Base-by-base conservation (phyloP, 2,888 invertebrate species). In the Endotricha flammealis region DNA sequence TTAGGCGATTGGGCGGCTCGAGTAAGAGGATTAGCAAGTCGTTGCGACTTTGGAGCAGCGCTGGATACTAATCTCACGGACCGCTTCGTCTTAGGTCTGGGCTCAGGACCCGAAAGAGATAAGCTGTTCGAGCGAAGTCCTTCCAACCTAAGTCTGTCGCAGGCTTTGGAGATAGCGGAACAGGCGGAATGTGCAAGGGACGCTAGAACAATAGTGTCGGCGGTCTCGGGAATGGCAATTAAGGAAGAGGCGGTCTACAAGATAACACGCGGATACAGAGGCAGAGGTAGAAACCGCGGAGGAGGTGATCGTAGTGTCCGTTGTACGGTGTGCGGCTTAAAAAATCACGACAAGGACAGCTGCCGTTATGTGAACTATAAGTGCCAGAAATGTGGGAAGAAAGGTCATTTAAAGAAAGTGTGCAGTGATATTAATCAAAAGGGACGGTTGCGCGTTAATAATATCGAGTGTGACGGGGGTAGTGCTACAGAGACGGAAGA, bases 351-450 rank as follows among this genome's bases (percentile, higher is more conserved):
- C 4, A 16, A 22, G 3, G 39, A 30, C 1, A 42, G 39, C 13
- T 50, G 53, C 14, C 46, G 44, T 9, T 53, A 34, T 16, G 44
- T 44, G 32, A 20, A 14, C 2, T 50, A 50, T 27, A 28, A 13
- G 11, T 50, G 49, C 29, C 13, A 42, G 37, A 46, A 46, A 28
- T 50, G 49, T 24, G 43, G 44, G 13, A 34, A 20, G 7, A 47
- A 45, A 25, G 55, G 50, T 4, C 52, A 50, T 38, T 17, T 50
- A 38, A 51, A 51, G 30, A 46, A 48, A 39, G 38, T 50, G 39
- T 50, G 49, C 7, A n/a, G 6, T 2, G 12, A 12, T 3, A 14
- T 14, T 9, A n/a, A 5, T 8, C 2, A 1, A 2, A 4, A 8
- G 13, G 1, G 2, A 9, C 14, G 4, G 4, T 3, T 16, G 4